A percentile compares a stretch with the other conserved stretches of the same genome.
These are phyloP conservation scores for Crotalus helleri DNA, from an alignment of 2,113 vertebrate genomes.

Conservation along the genomic window DNA sequence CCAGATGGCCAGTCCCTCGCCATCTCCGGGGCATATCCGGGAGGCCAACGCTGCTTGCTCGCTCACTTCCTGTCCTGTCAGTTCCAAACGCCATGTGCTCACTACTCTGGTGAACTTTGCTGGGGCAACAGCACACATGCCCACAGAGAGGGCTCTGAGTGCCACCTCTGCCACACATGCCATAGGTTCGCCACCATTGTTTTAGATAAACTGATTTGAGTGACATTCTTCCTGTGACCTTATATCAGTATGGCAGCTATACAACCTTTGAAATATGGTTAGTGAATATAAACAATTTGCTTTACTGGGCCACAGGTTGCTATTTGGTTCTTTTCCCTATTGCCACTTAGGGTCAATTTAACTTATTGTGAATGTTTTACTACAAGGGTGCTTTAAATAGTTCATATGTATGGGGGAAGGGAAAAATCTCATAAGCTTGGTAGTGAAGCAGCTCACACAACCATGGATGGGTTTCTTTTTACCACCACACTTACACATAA, in stretches of 20 bases:
- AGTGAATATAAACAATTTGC: not conserved
- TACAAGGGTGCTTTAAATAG: not conserved
- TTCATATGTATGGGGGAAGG: not conserved
- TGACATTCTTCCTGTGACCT: not conserved
- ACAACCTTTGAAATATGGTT: not conserved
- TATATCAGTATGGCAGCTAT: not conserved
- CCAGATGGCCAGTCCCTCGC: too few species aligned
- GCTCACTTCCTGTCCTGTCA: too few species aligned
- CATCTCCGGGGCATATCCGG: too few species aligned
- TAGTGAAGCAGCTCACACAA: not conserved
- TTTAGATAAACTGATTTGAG: not conserved
- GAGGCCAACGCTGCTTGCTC: too few species aligned
- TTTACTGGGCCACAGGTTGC: not conserved
- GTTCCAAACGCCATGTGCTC: too few species aligned
- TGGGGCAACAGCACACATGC: too few species aligned
- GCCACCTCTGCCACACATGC: too few species aligned
- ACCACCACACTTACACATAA: not conserved
- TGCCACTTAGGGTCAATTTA: not conserved
- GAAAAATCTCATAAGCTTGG: not conserved
- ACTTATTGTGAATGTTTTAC: not conserved
- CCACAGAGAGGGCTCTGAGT: too few species aligned
- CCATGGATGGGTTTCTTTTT: not conserved
- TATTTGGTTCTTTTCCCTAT: not conserved
- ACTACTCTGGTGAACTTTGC: too few species aligned
- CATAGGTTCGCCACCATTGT: not conserved